A percentile compares a stretch with the other conserved stretches of the same genome.
Conservation (phyloP, 2,797 vertebrate species). For the Poliocrania exsul region DNA sequence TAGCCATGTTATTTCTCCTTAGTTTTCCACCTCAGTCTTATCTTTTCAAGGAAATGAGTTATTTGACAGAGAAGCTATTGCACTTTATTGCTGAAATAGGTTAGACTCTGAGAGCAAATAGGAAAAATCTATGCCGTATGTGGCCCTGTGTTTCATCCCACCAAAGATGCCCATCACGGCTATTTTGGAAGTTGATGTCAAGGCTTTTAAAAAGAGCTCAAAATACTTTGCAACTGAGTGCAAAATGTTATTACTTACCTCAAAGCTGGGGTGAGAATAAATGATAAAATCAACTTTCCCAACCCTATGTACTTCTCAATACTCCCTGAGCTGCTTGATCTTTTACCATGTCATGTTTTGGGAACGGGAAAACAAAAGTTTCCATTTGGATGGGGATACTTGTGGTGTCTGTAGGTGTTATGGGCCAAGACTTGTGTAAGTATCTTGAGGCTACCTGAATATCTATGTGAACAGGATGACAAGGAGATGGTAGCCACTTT, state of each 20-base stretch:
- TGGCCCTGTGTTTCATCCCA: neutral
- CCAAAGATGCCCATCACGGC: neutral
- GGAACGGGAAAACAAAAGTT: neutral
- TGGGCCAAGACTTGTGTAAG: neutral
- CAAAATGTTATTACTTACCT: neutral
- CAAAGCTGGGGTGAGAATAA: neutral
- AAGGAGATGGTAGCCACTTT: neutral
- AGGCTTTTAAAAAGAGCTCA: neutral
- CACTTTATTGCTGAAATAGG: rapidly evolving
- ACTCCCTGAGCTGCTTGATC: neutral
- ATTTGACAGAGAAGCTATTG: neutral
- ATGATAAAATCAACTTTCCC: neutral
- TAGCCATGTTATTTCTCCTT: neutral
- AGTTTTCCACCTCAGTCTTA: neutral
- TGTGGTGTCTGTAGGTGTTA: neutral
- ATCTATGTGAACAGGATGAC: neutral
- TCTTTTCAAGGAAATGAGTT: neutral
- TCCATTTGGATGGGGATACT: neutral
- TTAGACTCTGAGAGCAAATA: neutral
- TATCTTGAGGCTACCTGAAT: neutral
- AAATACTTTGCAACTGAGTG: neutral
- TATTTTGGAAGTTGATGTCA: neutral
- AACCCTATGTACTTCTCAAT: neutral
- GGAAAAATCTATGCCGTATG: neutral
- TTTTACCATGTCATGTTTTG: neutral